These are phyloP conservation scores for Brachycybe producta DNA, from an alignment of 2,888 invertebrate genomes.

Conservation along the genomic window DNA sequence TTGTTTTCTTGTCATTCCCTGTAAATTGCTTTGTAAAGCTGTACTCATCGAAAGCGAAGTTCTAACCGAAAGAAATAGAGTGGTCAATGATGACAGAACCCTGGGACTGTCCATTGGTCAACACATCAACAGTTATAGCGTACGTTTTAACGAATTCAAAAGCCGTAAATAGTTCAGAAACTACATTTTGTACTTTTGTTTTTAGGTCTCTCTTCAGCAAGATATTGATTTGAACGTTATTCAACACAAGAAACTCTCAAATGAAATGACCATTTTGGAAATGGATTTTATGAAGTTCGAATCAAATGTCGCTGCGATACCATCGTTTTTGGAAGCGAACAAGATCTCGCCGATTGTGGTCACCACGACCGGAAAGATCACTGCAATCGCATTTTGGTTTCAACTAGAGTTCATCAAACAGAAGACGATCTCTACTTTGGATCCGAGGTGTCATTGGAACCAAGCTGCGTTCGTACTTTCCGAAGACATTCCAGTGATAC, in stretches of 20 bases:
- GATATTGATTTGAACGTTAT: conserved; percentile 28
- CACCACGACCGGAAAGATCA: conserved; percentile 25
- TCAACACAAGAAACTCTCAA: conserved; percentile 26
- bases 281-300: conserved; percentile 11
- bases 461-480: conserved; percentile 29
- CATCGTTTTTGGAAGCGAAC: conserved; percentile 16
- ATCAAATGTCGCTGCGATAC: background rate
- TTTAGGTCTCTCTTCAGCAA: conserved; percentile 28
- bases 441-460: conserved; percentile 26
- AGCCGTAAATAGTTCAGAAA: too few relatives aligned
- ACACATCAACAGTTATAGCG: conserved; percentile 31
- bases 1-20: conserved; percentile 1
- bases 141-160: conserved; percentile 19
- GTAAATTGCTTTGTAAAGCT: background rate
- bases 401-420: conserved; percentile 25
- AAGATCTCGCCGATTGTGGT: conserved; percentile 23
- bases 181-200: conserved; percentile 2
- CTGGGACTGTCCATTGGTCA: conserved; percentile 28
- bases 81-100: conserved; percentile 24
- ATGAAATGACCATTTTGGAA: conserved; percentile 25
- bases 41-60: conserved; percentile 12
- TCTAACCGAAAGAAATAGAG: conserved; percentile 10
- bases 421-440: conserved; percentile 25
- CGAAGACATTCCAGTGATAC: conserved; percentile 21
- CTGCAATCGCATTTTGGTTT: conserved; percentile 30